Percentiles rank a stretch among this genome's conserved stretches.
These are phyloP conservation scores for Acridotheres tristis DNA, from an alignment of 2,797 vertebrate genomes.

Conservation along the genomic window DNA sequence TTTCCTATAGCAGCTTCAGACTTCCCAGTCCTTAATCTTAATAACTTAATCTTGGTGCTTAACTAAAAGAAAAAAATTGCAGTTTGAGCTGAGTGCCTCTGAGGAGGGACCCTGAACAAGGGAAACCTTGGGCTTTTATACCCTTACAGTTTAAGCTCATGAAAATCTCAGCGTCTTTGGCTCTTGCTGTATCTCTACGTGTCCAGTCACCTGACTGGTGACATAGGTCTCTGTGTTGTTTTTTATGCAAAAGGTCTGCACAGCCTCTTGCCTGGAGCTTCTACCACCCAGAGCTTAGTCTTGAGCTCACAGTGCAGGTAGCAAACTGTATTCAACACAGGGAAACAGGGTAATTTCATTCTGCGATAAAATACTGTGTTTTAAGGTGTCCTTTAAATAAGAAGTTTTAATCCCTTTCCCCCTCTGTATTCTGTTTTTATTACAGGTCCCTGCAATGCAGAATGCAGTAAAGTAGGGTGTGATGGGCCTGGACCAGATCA, in stretches of 20 bases:
- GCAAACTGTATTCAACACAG: background rate
- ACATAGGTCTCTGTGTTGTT: accelerated
- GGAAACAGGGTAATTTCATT: background rate
- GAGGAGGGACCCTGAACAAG: background rate
- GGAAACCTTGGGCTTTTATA: background rate
- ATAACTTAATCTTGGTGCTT: background rate
- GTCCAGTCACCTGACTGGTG: background rate
- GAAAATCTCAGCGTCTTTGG: background rate
- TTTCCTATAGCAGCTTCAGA: background rate
- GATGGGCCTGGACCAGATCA: constrained; percentile 96
- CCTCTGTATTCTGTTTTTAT: background rate
- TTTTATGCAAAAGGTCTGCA: background rate
- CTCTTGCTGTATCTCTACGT: background rate
- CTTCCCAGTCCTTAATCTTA: background rate
- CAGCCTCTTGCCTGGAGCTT: background rate
- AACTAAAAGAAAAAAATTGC: background rate
- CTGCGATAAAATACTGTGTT: background rate
- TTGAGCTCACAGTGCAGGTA: background rate
- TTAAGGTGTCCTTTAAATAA: background rate
- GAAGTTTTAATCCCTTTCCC: background rate
- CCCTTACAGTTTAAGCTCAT: accelerated
- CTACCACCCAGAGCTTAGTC: background rate
- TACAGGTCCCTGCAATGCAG: constrained; percentile 90
- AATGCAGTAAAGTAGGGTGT: constrained; percentile 94
- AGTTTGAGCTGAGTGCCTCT: background rate